Base-by-base conservation (phyloP, 2,888 invertebrate genomes). In the Dasysyrphus albostriatus region DNA sequence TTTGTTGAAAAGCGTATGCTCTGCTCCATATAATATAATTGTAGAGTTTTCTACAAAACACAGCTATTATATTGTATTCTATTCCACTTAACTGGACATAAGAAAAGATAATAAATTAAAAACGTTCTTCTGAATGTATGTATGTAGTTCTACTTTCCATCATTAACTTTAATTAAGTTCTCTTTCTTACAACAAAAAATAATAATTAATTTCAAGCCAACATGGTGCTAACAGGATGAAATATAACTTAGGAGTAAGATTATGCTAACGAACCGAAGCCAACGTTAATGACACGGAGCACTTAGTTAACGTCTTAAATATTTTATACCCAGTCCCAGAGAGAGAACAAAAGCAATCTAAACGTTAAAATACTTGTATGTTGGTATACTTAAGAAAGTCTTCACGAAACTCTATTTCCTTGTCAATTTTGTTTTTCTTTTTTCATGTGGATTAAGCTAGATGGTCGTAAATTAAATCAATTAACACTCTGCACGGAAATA, bases 131-230 rank as follows among this genome's bases (percentile, higher is more conserved):
- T 9, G 8, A 37, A 37, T 37, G 2, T 9, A 32, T 32, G 32
- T 32, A 37, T 10, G 39, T n/a, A n/a, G 44, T 44, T 44, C n/a
- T n/a, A 7, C n/a, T 44, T 44, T n/a, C n/a, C 44, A 7, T n/a
- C 44, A 44, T 44, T 44, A 44, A 44, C 44, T 44, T 44, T 44
- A n/a, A 44, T 44, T n/a, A 44, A 44, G n/a, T 14, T n/a, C n/a
- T 5, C 39, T n/a, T n/a, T n/a, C 14, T 44, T 44, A n/a, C 6
- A 6, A n/a, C n/a, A n/a, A n/a, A n/a, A n/a, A 7, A 44, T n/a
- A 44, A 44, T n/a, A 44, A n/a, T 44, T 44, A 6, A 44, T 44
- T 44, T n/a, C 2, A 42, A 42, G 14, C 44, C 6, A n/a, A 6
- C 2, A 44, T n/a, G 14, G 44, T 44, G 44, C 7, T 44, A 44